Conservation (phyloP, 2,888 invertebrate species). For the Branchinecta sandiegonensis region DNA sequence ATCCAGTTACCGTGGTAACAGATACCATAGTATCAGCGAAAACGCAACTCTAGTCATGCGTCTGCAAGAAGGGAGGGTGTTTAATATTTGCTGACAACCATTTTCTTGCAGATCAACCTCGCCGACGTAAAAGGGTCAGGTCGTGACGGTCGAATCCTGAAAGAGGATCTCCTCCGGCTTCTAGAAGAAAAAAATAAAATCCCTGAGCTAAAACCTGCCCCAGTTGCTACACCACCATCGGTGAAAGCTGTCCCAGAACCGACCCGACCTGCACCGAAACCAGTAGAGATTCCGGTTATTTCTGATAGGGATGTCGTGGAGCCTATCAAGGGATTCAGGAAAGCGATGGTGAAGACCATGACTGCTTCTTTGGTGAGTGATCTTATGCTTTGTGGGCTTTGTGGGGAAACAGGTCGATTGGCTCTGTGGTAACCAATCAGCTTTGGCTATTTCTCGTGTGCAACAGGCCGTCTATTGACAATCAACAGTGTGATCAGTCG, state of each 20-base stretch:
- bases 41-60: too few species aligned
- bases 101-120: conserved; percentile 46
- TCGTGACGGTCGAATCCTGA: conserved; percentile 74
- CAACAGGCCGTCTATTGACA: too few species aligned
- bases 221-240: conserved; percentile 17
- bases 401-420: background rate
- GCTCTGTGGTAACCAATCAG: background rate
- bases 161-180: conserved; percentile 75
- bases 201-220: background rate
- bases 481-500: too few species aligned
- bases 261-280: conserved; percentile 20
- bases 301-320: conserved; percentile 41
- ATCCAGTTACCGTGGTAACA: too few species aligned
- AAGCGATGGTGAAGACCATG: conserved; percentile 95
- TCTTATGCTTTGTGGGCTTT: background rate
- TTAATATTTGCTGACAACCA: too few species aligned
- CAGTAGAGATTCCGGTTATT: conserved; percentile 26
- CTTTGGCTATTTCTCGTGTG: too few species aligned
- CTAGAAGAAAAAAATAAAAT: conserved; percentile 33
- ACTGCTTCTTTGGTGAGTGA: conserved; percentile 55
- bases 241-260: conserved; percentile 20
- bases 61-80: too few species aligned
- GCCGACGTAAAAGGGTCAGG: conserved; percentile 60
- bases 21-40: too few species aligned
- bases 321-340: conserved; percentile 62